Evolutionary conservation across 1,140 invertebrate genomes (phyloP).

Genomic region (Uloborus diversus): DNA sequence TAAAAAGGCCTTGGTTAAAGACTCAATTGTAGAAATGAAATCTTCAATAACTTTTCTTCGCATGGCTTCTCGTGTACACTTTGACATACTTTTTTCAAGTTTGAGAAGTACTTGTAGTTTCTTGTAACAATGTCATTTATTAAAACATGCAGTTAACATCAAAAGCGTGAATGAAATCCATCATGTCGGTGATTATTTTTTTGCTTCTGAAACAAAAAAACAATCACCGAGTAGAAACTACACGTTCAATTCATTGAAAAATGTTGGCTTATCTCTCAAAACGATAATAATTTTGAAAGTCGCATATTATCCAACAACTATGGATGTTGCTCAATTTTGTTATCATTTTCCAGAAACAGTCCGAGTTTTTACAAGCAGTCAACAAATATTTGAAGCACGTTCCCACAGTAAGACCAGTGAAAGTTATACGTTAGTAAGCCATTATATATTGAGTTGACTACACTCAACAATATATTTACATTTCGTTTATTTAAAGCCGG

Average conservation of each 20-base stretch:
- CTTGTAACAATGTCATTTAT: background rate
- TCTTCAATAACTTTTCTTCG: conserved; percentile 9
- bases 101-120: background rate
- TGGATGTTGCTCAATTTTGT: background rate
- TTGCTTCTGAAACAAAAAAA: too few species aligned
- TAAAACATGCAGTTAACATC: conserved; percentile 5
- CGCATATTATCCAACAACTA: background rate
- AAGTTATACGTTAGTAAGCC: background rate
- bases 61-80: background rate
- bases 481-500: background rate
- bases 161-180: conserved; percentile 1
- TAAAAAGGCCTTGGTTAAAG: background rate
- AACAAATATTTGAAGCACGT: conserved; percentile 2
- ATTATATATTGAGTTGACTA: background rate
- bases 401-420: background rate
- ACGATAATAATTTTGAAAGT: background rate
- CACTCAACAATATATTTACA: background rate
- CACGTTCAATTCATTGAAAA: background rate
- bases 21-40: background rate
- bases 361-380: background rate
- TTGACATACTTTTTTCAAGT: conserved; percentile 6
- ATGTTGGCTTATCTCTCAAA: background rate
- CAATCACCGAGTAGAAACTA: background rate
- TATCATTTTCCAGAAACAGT: conserved; percentile 9
- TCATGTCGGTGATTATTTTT: background rate